Evolutionary conservation across 2,113 vertebrate genomes (phyloP), one percentile per base, ranked within the genome.

Genomic region (Gymnarchus niloticus): DNA sequence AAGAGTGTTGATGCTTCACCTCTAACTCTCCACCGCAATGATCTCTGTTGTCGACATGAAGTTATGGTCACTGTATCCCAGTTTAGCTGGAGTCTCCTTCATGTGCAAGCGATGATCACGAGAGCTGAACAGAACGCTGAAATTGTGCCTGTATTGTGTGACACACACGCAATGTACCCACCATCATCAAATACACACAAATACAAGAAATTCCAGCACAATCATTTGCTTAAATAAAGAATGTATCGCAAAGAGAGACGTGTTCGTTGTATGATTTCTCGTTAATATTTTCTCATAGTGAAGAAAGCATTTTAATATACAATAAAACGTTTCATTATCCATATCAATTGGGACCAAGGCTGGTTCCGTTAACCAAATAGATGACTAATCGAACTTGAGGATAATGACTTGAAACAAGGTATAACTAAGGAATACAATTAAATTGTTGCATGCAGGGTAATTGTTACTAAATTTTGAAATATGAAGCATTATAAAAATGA

Each of bases 21-120:
- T 57, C 33, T 49, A 41, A 56, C 25, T 78, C 19, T 49, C 44
- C 54, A 33, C 9, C 8, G 33, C 37, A 17, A 54, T 51, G 51
- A 5, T 85, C 69, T 56, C 44, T 56, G 33, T 56, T 78, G 51
- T 85, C 49, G 44, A 77, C 25, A 33, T 73, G 83, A 84, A 73
- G 23, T 51, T 51, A 76, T 12, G 28, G 33, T 61, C 28, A 21
- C 19, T 83, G 49, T 56, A 46, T 37, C 44, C 6, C 37, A 56
- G 41, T 78, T 56, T 33, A 49, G 14, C n/a, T 17, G 33, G 33
- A 85, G 69, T 52, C 25, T 33, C 46, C 12, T 28, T 52, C 14
- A 37, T 57, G 33, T 85, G 33, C 19, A 85, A 77, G 49, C 73
- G 28, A 37, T 37, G 19, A 56, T 54, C 84, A 37, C 46, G 51